phyloP scores from a whole-genome alignment of 2,888 invertebrate genomes.

The Megastigmus dorsalis region DNA sequence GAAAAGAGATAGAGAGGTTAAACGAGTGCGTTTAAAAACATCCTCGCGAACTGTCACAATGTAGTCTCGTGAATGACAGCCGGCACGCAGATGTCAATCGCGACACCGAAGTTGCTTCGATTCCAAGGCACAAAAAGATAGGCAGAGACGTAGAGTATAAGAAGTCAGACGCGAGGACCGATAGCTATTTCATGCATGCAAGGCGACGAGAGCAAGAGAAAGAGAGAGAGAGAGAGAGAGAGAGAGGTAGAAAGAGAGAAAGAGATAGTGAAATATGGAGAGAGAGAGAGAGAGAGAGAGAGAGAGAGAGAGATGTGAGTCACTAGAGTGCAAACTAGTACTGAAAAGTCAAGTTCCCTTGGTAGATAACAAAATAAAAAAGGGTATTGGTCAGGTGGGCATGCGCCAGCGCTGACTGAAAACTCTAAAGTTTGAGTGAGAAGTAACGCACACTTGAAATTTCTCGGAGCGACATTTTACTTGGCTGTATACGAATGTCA shows the following conservation, averaged over 20 bases:
- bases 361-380: slow-evolving; percentile 46
- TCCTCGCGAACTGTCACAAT: not conserved
- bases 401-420: slow-evolving; percentile 72
- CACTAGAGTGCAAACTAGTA: slow-evolving; percentile 72
- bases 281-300: slow-evolving; percentile 63
- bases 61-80: slow-evolving; percentile 55
- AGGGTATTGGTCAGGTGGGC: slow-evolving; percentile 68
- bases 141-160: slow-evolving; percentile 16
- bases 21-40: not conserved
- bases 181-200: slow-evolving; percentile 64
- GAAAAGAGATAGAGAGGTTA: not conserved
- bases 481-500: too few relatives aligned
- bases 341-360: slow-evolving; percentile 56
- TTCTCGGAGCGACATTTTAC: slow-evolving; percentile 10
- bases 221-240: slow-evolving; percentile 30
- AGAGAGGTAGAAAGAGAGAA: slow-evolving; percentile 50
- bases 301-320: slow-evolving; percentile 64
- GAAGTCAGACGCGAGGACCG: slow-evolving; percentile 22
- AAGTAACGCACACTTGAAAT: slow-evolving; percentile 52
- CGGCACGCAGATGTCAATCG: slow-evolving; percentile 43
- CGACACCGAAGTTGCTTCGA: slow-evolving; percentile 27
- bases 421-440: slow-evolving; percentile 58
- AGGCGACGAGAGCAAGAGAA: slow-evolving; percentile 62
- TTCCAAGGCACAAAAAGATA: slow-evolving; percentile 47
- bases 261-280: slow-evolving; percentile 65